Conservation (phyloP, 2,797 vertebrate species). For the Limosa lapponica region DNA sequence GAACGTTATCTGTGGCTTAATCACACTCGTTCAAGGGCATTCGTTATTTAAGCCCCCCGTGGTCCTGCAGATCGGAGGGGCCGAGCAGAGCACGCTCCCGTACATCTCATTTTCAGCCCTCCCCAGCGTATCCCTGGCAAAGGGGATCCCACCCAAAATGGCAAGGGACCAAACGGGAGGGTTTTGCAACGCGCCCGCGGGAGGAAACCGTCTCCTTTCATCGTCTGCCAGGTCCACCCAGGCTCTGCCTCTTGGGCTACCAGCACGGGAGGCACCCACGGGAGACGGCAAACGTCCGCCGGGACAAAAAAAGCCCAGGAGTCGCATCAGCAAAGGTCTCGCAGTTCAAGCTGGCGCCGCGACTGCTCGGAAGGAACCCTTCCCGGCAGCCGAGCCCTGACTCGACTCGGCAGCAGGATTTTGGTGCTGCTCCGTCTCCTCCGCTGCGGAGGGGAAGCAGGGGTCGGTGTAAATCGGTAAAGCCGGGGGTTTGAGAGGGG, state of each 20-base stretch:
- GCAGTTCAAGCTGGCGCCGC: neutral
- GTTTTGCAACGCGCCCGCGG: neutral
- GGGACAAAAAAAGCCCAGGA: neutral
- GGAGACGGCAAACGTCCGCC: neutral
- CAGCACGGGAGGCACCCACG: neutral
- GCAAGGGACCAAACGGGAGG: neutral
- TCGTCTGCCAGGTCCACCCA: neutral
- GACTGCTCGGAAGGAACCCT: accelerated
- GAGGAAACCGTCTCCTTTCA: neutral
- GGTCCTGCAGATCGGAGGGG: too few species aligned
- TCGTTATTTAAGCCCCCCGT: neutral
- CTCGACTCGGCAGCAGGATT: neutral
- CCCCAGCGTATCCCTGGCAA: too few species aligned
- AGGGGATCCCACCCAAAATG: neutral
- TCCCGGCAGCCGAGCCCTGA: neutral
- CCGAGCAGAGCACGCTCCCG: neutral
- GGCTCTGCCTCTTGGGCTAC: neutral
- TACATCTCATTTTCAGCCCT: neutral
- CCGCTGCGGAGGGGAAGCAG: neutral
- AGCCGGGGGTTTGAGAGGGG: neutral
- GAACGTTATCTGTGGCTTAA: accelerated
- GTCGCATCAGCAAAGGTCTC: neutral
- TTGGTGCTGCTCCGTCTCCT: neutral
- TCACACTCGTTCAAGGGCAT: too few species aligned
- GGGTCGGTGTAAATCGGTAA: neutral